These are phyloP conservation scores for Pomatorhinus ruficollis DNA, from an alignment of 2,113 vertebrate genomes.

Conservation along the genomic window DNA sequence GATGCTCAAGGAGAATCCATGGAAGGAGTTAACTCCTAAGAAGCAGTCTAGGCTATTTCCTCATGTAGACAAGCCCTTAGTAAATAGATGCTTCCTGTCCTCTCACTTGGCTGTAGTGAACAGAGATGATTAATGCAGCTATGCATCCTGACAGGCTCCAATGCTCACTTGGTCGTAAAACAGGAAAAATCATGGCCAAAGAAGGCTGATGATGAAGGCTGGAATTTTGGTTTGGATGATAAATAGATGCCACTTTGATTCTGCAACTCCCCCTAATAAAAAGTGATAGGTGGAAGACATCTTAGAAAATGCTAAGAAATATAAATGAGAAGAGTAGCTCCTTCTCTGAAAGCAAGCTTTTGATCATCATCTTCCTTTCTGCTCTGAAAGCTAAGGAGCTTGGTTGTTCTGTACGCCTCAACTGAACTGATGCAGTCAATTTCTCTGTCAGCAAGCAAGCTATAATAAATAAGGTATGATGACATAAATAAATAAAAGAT, in stretches of 20 bases:
- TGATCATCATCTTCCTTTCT: conserved; percentile 18
- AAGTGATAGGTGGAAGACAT: conserved; percentile 12
- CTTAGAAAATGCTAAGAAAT: conserved; percentile 31
- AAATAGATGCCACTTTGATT: conserved; percentile 34
- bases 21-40: conserved; percentile 33
- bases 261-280: neutral
- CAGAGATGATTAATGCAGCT: conserved; percentile 40
- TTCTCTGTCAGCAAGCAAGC: neutral
- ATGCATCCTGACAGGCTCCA: conserved; percentile 17
- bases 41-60: neutral
- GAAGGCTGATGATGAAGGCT: neutral
- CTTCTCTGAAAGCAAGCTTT: neutral
- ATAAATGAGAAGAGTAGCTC: conserved; percentile 9
- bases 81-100: conserved; percentile 52
- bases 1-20: neutral
- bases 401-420: neutral
- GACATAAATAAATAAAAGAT: conserved; percentile 5
- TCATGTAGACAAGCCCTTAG: neutral
- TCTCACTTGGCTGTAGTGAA: neutral
- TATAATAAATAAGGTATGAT: conserved; percentile 18
- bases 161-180: neutral
- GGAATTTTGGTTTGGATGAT: neutral
- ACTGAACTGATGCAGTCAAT: neutral
- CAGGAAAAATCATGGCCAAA: neutral
- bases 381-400: neutral